Evolutionary conservation across 1,140 invertebrate genomes (phyloP).

Genomic region (Eubasilissa regina): DNA sequence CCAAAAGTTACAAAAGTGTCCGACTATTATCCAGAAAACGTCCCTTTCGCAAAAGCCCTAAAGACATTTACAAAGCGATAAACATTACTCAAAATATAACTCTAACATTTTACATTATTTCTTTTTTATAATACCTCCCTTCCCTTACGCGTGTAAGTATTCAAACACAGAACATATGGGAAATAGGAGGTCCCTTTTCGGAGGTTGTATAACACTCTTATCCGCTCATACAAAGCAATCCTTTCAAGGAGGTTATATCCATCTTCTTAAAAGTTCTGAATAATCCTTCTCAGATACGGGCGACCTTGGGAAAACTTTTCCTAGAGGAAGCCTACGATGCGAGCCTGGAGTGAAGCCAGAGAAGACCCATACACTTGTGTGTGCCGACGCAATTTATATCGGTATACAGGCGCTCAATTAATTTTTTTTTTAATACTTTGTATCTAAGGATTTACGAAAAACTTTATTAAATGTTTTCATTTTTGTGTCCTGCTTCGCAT

Average conservation of each 20-base stretch:
- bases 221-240: constrained; percentile 39
- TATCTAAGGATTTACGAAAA: no score
- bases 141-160: constrained; percentile 9
- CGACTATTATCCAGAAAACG: constrained; percentile 30
- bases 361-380: neutral
- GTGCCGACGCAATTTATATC: no score
- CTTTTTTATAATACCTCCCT: constrained; percentile 15
- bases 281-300: constrained; percentile 42
- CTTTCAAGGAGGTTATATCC: constrained; percentile 48
- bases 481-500: no score
- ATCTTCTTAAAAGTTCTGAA: constrained; percentile 50
- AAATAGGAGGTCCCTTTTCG: neutral
- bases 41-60: constrained; percentile 32
- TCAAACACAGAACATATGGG: constrained; percentile 16
- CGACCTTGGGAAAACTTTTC: constrained; percentile 51
- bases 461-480: no score
- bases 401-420: no score
- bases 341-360: neutral
- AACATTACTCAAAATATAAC: constrained; percentile 45
- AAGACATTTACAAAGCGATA: constrained; percentile 46
- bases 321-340: neutral
- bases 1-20: constrained; percentile 24
- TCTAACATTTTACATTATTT: constrained; percentile 34
- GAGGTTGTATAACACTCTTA: constrained; percentile 33
- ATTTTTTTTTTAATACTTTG: no score